Conservation (phyloP, 2,113 vertebrate species). For the Climacteris rufus region DNA sequence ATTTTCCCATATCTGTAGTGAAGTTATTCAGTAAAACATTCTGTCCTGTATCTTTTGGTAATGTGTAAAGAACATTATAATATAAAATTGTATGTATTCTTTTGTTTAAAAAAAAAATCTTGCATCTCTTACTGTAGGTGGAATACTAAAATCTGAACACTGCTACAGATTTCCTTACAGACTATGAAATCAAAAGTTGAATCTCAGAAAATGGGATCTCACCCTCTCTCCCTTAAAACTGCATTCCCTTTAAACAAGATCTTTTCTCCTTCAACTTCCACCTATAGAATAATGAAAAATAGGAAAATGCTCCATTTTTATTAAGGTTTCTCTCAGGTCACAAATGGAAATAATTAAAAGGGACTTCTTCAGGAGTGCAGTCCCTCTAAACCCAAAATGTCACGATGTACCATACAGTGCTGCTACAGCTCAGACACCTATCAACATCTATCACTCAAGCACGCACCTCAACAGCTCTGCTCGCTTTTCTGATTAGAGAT, state of each 20-base stretch:
- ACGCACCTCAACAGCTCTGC: slow-evolving; percentile 44
- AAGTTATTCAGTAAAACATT: slow-evolving; percentile 8
- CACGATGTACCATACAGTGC: not conserved
- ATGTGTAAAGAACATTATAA: not conserved
- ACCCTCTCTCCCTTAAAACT: slow-evolving; percentile 1
- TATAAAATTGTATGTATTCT: not conserved
- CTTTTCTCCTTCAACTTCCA: slow-evolving; percentile 5
- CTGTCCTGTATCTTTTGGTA: not conserved
- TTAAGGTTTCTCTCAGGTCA: not conserved
- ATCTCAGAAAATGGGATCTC: slow-evolving; percentile 18
- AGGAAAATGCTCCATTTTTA: not conserved
- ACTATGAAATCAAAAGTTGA: slow-evolving; percentile 32
- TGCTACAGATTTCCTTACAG: not conserved
- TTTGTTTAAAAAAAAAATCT: slow-evolving; percentile 3
- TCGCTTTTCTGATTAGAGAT: slow-evolving; percentile 78
- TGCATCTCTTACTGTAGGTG: not conserved
- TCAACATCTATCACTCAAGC: slow-evolving; percentile 70
- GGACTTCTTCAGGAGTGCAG: slow-evolving; percentile 14
- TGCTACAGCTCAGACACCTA: slow-evolving; percentile 55
- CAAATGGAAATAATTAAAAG: slow-evolving; percentile 60
- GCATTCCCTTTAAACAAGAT: not conserved
- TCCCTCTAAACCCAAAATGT: slow-evolving; percentile 50
- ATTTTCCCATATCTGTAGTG: not conserved
- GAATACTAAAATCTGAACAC: not conserved
- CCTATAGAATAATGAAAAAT: not conserved